These are phyloP conservation scores for Antrozous pallidus DNA, from an alignment of 2,797 vertebrate species.

Conservation along the genomic window DNA sequence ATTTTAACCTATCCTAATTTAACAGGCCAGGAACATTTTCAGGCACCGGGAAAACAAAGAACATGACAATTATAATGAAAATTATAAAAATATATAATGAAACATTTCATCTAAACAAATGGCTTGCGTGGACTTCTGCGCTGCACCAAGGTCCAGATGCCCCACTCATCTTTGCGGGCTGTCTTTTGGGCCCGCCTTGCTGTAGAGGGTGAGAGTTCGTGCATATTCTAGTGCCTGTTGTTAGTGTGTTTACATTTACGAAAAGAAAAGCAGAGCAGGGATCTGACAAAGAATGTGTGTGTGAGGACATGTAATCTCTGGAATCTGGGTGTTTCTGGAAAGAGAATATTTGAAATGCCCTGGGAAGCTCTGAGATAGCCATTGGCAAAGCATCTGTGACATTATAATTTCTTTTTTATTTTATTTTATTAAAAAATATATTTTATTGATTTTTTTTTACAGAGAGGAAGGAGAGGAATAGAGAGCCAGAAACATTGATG, in stretches of 20 bases:
- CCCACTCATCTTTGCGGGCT: not conserved
- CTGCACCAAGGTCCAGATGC: not conserved
- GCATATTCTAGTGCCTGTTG: not conserved
- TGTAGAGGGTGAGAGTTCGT: not conserved
- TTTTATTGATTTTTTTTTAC: no score
- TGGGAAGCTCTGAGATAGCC: not conserved
- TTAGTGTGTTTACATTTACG: not conserved
- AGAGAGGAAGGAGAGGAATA: no score
- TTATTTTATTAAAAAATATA: no score
- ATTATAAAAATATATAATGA: no score
- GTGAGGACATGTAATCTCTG: not conserved
- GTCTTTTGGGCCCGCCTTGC: not conserved
- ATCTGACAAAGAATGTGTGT: not conserved
- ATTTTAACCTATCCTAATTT: not conserved
- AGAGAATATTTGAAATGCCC: not conserved
- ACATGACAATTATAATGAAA: not conserved
- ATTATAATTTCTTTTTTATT: conserved; percentile 47
- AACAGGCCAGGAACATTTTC: not conserved
- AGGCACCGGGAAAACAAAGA: not conserved
- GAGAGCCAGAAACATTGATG: no score
- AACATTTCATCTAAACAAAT: not conserved
- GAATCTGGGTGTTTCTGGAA: not conserved
- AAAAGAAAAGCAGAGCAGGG: not conserved
- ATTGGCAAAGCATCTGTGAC: conserved; percentile 10
- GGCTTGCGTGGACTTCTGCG: accelerated